Evolutionary conservation across 2,797 vertebrate genomes (phyloP).

Genomic region (Lateolabrax maculatus): DNA sequence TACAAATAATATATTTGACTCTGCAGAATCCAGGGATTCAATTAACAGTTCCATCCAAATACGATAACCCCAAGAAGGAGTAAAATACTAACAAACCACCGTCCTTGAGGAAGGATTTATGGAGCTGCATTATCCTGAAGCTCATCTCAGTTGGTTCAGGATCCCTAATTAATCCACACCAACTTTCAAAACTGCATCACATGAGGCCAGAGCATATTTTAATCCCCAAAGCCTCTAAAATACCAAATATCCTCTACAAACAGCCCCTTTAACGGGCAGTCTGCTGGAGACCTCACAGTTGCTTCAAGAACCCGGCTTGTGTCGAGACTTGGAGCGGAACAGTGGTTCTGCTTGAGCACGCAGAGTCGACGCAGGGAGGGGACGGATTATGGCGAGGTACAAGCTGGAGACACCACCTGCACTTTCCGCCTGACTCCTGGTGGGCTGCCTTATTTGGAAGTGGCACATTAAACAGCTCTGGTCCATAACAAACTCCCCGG

Average conservation of each 20-base stretch:
- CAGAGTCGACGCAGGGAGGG: constrained; percentile 21
- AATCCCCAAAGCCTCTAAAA: constrained; percentile 29
- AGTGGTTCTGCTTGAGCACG: constrained; percentile 49
- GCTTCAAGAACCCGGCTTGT: constrained; percentile 2
- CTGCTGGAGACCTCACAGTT: neutral
- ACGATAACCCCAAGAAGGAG: constrained; percentile 18
- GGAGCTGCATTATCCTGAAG: constrained; percentile 17
- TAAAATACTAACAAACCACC: constrained; percentile 31
- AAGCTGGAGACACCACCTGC: constrained; percentile 64
- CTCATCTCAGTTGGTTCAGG: constrained; percentile 27
- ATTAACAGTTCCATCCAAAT: constrained; percentile 11
- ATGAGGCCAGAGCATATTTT: constrained; percentile 26
- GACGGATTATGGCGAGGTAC: constrained; percentile 40
- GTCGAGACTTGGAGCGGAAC: constrained; percentile 31
- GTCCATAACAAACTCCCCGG: constrained; percentile 35
- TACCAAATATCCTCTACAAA: constrained; percentile 71
- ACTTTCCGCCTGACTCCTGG: constrained; percentile 22
- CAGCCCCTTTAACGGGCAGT: constrained; percentile 72
- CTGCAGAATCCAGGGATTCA: constrained; percentile 32
- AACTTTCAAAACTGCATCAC: constrained; percentile 29
- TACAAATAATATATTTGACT: constrained; percentile 1
- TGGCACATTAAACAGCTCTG: constrained; percentile 24
- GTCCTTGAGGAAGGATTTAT: constrained; percentile 57
- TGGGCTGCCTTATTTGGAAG: constrained; percentile 38
- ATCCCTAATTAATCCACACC: constrained; percentile 48